A percentile compares a stretch with the other conserved stretches of the same genome.
Conservation (phyloP, 2,113 vertebrate species). For the Tonatia bakeri region DNA sequence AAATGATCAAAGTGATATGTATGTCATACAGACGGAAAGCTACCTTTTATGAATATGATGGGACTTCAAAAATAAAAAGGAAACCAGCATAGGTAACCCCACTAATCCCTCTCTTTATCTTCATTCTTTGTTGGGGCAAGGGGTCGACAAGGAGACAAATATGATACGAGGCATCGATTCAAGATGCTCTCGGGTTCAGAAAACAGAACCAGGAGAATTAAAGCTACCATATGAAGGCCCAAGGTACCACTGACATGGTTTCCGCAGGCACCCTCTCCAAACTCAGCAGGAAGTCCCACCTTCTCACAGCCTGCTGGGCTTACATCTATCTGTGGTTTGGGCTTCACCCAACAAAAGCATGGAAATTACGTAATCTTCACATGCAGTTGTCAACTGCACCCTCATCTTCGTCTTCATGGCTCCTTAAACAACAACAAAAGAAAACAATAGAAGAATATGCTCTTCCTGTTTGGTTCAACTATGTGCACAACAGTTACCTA, state of each 20-base stretch:
- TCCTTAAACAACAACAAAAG: not conserved
- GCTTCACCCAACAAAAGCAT: not conserved
- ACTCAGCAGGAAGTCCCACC: not conserved
- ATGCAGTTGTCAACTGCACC: not conserved
- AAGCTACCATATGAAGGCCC: not conserved
- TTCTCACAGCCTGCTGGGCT: not conserved
- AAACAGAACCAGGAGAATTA: not conserved
- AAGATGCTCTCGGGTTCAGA: not conserved
- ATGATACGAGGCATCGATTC: not conserved
- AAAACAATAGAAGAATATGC: not conserved
- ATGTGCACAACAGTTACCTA: not conserved
- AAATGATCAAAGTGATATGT: slow-evolving; percentile 11
- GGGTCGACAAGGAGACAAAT: not conserved
- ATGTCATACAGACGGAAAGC: not conserved
- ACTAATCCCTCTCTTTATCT: not conserved
- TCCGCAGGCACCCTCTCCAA: not conserved
- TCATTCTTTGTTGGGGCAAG: not conserved
- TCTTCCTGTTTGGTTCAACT: not conserved
- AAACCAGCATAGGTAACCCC: not conserved
- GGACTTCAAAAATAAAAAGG: not conserved
- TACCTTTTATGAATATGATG: not conserved
- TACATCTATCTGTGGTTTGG: not conserved
- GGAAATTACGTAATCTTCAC: not conserved
- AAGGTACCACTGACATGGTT: not conserved
- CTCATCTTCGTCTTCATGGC: not conserved